These are phyloP conservation scores for Sardina pilchardus DNA, from an alignment of 2,113 vertebrate genomes.

Conservation along the genomic window DNA sequence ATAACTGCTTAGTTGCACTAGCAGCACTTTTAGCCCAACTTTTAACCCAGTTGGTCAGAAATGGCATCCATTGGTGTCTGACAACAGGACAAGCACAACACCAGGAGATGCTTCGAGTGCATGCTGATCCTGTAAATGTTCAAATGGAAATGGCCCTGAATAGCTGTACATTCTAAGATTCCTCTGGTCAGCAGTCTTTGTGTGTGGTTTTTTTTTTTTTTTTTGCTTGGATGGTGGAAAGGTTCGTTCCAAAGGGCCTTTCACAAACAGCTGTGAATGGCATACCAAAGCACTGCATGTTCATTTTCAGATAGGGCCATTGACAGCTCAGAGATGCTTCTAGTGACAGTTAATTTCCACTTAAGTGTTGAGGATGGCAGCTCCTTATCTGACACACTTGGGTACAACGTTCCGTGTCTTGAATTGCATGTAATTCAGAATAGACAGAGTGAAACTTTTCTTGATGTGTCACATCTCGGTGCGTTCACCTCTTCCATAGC, in stretches of 20 bases:
- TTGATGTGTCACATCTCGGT: background rate
- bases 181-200: background rate
- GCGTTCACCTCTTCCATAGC: background rate
- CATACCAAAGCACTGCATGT: background rate
- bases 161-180: background rate
- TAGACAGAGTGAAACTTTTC: background rate
- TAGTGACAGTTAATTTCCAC: background rate
- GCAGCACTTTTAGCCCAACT: background rate
- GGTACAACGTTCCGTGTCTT: background rate
- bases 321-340: background rate
- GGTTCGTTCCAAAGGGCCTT: background rate
- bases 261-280: background rate
- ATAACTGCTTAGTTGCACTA: background rate
- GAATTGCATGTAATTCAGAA: background rate
- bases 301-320: constrained; percentile 1
- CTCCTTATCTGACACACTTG: background rate
- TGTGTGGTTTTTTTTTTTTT: background rate
- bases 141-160: background rate
- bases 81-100: background rate
- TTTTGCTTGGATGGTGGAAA: background rate
- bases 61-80: background rate
- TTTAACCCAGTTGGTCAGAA: background rate
- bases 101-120: background rate
- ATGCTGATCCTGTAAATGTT: background rate
- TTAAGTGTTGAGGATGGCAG: background rate